phyloP scores from a whole-genome alignment of 2,797 vertebrate genomes.

The Apogon hyalosoma region DNA sequence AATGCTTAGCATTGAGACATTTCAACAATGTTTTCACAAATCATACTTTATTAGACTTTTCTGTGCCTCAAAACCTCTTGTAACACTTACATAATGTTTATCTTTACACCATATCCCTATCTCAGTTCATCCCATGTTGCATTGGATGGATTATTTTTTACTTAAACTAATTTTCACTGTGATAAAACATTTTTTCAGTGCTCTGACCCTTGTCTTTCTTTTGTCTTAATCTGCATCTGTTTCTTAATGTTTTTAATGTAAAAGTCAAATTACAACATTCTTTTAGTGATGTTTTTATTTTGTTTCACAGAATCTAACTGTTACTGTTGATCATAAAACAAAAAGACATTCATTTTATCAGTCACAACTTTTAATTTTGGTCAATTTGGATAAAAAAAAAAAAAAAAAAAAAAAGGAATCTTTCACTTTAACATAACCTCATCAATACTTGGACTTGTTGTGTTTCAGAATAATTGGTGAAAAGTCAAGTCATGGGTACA shows the following conservation, averaged over 20 bases:
- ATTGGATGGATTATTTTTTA: too few relatives aligned
- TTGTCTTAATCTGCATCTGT: neutral
- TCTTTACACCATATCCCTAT: too few relatives aligned
- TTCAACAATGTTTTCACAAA: conserved; percentile 3
- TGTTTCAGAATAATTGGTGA: too few relatives aligned
- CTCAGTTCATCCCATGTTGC: too few relatives aligned
- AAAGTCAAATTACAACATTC: neutral
- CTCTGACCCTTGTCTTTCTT: conserved; percentile 15
- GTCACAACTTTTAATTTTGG: too few relatives aligned
- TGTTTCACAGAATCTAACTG: neutral
- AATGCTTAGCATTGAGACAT: conserved; percentile 11
- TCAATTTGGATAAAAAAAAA: too few relatives aligned
- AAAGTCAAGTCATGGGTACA: too few relatives aligned
- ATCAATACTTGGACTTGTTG: too few relatives aligned
- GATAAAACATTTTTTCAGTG: neutral
- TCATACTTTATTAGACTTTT: neutral
- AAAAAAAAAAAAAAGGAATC: too few relatives aligned
- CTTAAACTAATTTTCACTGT: neutral
- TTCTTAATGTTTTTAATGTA: neutral
- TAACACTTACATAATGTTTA: neutral
- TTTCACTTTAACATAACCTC: too few relatives aligned
- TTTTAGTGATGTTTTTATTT: conserved; percentile 5
- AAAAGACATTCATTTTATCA: neutral
- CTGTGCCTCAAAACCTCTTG: too few relatives aligned
- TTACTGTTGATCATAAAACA: neutral